A percentile compares a stretch with the other conserved stretches of the same genome.
phyloP scores from a whole-genome alignment of 2,888 invertebrate species.

The Axea sp. region DNA sequence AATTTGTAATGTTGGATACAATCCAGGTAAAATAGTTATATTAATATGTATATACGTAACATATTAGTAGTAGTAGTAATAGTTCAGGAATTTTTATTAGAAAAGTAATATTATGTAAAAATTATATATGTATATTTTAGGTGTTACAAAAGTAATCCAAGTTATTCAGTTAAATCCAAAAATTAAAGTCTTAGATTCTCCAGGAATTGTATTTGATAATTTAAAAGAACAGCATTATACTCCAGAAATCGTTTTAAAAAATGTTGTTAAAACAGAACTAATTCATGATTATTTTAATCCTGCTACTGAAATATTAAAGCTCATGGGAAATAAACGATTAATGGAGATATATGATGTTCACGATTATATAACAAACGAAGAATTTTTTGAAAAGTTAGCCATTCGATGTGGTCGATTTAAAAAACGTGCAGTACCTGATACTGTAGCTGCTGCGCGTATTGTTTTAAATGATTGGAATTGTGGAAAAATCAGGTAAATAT shows the following conservation, averaged over 20 bases:
- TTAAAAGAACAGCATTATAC: slow-evolving; percentile 82
- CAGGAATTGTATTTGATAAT: slow-evolving; percentile 94
- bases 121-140: slow-evolving; percentile 60
- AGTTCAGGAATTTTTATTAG: not conserved
- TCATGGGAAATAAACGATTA: slow-evolving; percentile 91
- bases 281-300: slow-evolving; percentile 92
- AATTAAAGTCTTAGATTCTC: slow-evolving; percentile 96
- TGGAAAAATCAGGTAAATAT: slow-evolving; percentile 35
- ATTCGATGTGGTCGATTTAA: slow-evolving; percentile 15
- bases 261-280: slow-evolving; percentile 91
- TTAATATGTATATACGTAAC: too few species aligned
- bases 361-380: slow-evolving; percentile 86
- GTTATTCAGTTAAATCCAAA: slow-evolving; percentile 96
- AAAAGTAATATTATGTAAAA: not conserved
- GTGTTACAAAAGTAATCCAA: slow-evolving; percentile 90
- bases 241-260: slow-evolving; percentile 89
- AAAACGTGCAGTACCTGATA: slow-evolving; percentile 33
- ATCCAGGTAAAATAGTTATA: slow-evolving; percentile 85
- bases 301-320: slow-evolving; percentile 91
- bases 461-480: slow-evolving; percentile 32
- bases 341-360: slow-evolving; percentile 86
- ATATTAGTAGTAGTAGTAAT: too few species aligned
- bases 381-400: slow-evolving; percentile 83
- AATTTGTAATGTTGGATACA: slow-evolving; percentile 95
- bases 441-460: slow-evolving; percentile 21